Conservation (phyloP, 92 coral and sea anemone species). For the Umimayanthus kanabou region DNA sequence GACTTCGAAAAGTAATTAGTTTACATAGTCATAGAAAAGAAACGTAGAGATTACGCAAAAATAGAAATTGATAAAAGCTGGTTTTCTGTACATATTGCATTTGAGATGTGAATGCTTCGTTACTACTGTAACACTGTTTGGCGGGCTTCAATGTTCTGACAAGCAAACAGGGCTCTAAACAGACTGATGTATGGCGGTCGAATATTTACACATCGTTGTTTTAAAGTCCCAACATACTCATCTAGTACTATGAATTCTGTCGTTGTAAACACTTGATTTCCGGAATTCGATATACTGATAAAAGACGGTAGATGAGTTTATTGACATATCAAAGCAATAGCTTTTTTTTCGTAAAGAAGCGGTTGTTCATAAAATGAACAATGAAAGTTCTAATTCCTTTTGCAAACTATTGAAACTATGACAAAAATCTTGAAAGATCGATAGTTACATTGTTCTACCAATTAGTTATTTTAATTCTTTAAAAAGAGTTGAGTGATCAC, state of each 20-base stretch:
- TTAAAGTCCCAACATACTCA: conserved; percentile 31
- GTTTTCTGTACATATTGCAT: background rate
- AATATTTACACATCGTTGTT: conserved; percentile 24
- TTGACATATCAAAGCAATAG: conserved; percentile 39
- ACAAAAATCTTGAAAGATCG: conserved; percentile 24
- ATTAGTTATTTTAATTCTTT: background rate
- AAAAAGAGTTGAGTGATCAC: background rate
- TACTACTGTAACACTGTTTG: no score
- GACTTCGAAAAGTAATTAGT: conserved; percentile 28
- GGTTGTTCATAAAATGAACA: conserved; percentile 31
- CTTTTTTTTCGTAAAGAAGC: conserved; percentile 15
- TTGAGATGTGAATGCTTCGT: background rate
- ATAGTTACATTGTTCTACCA: no score
- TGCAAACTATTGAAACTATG: conserved; percentile 42
- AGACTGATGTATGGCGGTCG: background rate
- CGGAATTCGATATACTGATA: conserved; percentile 38
- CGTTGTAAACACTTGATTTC: conserved; percentile 46
- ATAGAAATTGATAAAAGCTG: conserved; percentile 3
- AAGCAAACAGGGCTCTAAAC: background rate
- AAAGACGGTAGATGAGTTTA: conserved; percentile 36
- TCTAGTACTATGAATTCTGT: conserved; percentile 26
- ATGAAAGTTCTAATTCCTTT: conserved; percentile 31
- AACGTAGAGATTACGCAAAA: conserved; percentile 16
- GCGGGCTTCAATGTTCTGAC: background rate
- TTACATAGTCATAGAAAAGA: conserved; percentile 29